phyloP scores from a whole-genome alignment of 1,140 invertebrate genomes.

The Oryctes rhinoceros region DNA sequence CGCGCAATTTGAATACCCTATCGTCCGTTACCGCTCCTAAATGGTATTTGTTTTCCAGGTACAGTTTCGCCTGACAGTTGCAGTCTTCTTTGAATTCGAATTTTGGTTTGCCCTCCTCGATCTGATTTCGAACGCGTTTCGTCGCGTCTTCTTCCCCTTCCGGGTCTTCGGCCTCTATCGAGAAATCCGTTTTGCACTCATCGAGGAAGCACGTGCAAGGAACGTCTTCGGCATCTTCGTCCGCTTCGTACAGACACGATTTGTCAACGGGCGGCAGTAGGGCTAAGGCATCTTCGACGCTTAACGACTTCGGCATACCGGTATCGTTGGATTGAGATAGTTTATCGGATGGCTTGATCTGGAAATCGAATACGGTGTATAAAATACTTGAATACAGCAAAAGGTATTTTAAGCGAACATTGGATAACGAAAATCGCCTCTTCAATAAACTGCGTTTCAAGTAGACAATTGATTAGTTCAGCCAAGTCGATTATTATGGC shows the following conservation, averaged over 20 bases:
- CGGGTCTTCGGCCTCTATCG: constrained; percentile 42
- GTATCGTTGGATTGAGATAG: neutral
- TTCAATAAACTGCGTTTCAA: too few species aligned
- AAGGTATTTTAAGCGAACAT: too few species aligned
- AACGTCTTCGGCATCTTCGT: neutral
- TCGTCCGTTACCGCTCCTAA: constrained; percentile 48
- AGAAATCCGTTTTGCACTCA: constrained; percentile 28
- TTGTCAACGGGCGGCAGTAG: constrained; percentile 56
- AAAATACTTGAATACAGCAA: too few species aligned
- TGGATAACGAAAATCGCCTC: too few species aligned
- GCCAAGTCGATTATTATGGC: too few species aligned
- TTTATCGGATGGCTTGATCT: neutral
- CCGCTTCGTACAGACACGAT: constrained; percentile 43
- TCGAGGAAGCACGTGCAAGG: constrained; percentile 33
- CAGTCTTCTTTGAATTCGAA: constrained; percentile 51
- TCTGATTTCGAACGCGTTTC: constrained; percentile 39
- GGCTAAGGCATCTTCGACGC: constrained; percentile 54
- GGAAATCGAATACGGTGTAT: neutral
- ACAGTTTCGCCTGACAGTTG: constrained; percentile 52
- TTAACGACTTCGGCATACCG: constrained; percentile 47
- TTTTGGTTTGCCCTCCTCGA: neutral
- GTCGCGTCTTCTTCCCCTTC: constrained; percentile 45
- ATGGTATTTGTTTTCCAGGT: constrained; percentile 53
- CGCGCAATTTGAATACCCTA: constrained; percentile 50
- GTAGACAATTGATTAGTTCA: too few species aligned